Base-by-base conservation (phyloP, 2,113 vertebrate species). In the Melanerpes aurifrons region DNA sequence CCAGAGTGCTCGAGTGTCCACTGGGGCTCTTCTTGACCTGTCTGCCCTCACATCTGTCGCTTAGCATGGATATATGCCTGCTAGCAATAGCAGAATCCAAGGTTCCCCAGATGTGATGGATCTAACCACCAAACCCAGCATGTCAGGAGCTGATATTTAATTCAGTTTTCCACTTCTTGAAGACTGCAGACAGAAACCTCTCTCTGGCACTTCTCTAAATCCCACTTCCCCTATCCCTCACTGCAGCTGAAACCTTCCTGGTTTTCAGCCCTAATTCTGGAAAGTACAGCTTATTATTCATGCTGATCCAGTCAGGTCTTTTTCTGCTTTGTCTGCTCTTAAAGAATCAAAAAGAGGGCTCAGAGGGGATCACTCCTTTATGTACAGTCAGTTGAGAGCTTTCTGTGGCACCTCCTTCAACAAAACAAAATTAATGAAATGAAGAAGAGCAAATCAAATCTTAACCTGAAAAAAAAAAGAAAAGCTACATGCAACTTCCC, bases 251-350 rank as follows among this genome's bases (percentile, higher is more conserved):
- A 88, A 90, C n/a, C 73, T 66, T 93, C 84, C 47, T 31, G 66
- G 7, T 89, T 92, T 79, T 69, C 64, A 64, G 50, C 54, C 31
- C 15, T 5, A 2, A 2, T 13, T 77, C 89, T 74, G 87, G 79
- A 93, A 90, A 87, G 47, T 1, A 3, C 53, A 74, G 76, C 53
- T 53, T 72, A 69, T 76, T 84, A 57, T 92, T 85, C 61, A 9
- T 84, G 57, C 56, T 85, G 82, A 71, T 87, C 95, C 72, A 92
- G 70, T 92, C 90, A 43, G 80, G 37, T 6, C 58, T 69, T 90
- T 90, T 94, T 92, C 87, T 94, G 89, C 82, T 95, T 82, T 84
- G 43, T 77, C 76, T 89, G 12, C 35, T 63, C 64, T 86, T 47
- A 76, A 84, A 87, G 45, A 73, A 80, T 68, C 40, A 80, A 77